A percentile compares a stretch with the other conserved stretches of the same genome.
These are phyloP conservation scores for Agriopis leucophaearia DNA, from an alignment of 2,888 invertebrate genomes.

Conservation along the genomic window DNA sequence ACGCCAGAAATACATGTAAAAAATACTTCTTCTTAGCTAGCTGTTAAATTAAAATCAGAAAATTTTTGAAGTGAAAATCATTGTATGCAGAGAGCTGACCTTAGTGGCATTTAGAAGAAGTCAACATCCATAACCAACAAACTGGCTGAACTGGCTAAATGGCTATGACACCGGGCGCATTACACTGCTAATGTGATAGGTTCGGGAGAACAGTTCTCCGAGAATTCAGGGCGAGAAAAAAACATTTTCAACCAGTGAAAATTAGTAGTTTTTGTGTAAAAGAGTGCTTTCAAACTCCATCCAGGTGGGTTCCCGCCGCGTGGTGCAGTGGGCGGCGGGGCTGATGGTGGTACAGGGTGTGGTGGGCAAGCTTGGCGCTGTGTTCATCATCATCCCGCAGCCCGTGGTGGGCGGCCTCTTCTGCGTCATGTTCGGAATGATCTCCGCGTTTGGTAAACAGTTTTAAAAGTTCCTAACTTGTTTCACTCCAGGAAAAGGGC, in stretches of 20 bases:
- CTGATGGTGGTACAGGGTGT: conserved; percentile 92
- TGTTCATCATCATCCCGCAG: conserved; percentile 93
- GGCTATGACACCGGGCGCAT: no score
- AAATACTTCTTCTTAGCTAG: no score
- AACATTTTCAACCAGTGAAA: no score
- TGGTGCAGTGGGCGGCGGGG: conserved; percentile 91
- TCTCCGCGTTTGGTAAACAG: conserved; percentile 90
- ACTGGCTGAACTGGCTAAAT: no score
- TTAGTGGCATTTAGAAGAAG: no score
- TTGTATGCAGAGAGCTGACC: no score
- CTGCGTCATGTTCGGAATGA: conserved; percentile 94
- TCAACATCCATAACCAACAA: no score
- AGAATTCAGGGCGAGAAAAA: not conserved
- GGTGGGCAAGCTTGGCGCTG: conserved; percentile 92
- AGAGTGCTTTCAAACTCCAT: not conserved
- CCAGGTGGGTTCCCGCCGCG: conserved; percentile 92
- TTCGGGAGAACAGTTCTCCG: not conserved
- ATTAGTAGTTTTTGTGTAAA: not conserved
- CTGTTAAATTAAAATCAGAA: no score
- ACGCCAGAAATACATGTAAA: no score
- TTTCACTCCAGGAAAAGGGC: no score
- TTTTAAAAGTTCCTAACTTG: no score
- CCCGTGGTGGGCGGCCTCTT: conserved; percentile 93
- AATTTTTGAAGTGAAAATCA: no score
- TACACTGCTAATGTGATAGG: not conserved